Base-by-base conservation (phyloP, 2,113 vertebrate genomes). In the Elephas maximus region DNA sequence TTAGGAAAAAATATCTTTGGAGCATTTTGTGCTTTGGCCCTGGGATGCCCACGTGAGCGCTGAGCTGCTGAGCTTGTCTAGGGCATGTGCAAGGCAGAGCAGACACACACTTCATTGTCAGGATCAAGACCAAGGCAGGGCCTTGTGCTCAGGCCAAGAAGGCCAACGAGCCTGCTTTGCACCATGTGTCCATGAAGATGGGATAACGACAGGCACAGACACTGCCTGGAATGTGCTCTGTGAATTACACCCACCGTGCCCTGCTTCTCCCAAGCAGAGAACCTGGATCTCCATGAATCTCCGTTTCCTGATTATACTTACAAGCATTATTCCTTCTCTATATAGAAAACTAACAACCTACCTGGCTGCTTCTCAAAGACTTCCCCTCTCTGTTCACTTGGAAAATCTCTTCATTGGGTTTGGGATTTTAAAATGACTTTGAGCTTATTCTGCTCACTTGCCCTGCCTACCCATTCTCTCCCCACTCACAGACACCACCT, bases 171-270 rank as follows among this genome's bases (percentile, higher is more conserved):
- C 6, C 65, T 76, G 90, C 23, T 81, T n/a, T 33, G 20, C 3
- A 28, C 14, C 67, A 28, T 10, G 18, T 20, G 17, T 33, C 71
- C 57, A 8, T 28, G 48, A 71, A n/a, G 28, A 14, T 20, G 17
- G 53, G n/a, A 6, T 45, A 28, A 8, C 3, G 0, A 20, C 28
- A 28, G 14, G 6, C 62, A 23, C 0, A 9, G 37, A 73, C 0
- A 3, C 45, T n/a, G 23, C 17, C 45, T 62, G 33, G 45, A 12
- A 37, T 2, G 5, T 1, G 8, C 77, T 41, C 14, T 0, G 28
- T 53, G 53, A 51, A 7, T 5, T n/a, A 17, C 60, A 30, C 33
- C 0, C 53, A 33, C 69, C 2, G 20, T 18, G 44, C 53, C 7
- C 44, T n/a, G 5, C 37, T 18, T 53, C 73, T 57, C 83, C 21